phyloP scores from a whole-genome alignment of 2,888 invertebrate genomes.

The Myopa testacea region DNA sequence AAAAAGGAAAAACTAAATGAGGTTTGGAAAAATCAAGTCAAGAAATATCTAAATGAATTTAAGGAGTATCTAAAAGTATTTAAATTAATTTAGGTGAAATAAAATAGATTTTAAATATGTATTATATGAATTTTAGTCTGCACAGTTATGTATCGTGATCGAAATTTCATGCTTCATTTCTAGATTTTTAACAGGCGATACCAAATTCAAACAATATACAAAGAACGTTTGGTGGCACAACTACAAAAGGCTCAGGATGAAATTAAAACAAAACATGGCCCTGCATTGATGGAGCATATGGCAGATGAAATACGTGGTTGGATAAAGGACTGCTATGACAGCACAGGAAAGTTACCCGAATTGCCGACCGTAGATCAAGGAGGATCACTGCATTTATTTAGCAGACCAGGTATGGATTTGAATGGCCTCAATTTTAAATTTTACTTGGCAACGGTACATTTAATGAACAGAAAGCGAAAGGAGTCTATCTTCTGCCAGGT shows the following conservation, averaged over 20 bases:
- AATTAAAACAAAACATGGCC: conserved; percentile 78
- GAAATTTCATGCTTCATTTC: conserved; percentile 53
- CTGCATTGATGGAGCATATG: conserved; percentile 85
- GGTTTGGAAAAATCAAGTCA: conserved; percentile 41
- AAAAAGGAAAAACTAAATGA: conserved; percentile 60
- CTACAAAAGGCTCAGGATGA: conserved; percentile 74
- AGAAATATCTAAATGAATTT: too few species aligned
- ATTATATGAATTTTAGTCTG: too few species aligned
- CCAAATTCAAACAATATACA: conserved; percentile 75
- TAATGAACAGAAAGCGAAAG: conserved; percentile 81
- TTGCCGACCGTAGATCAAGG: conserved; percentile 92
- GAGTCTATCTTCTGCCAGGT: conserved; percentile 82
- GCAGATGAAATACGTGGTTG: conserved; percentile 88
- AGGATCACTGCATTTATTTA: conserved; percentile 86
- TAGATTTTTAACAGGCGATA: conserved; percentile 71
- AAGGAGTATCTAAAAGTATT: too few species aligned
- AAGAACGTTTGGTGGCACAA: conserved; percentile 78
- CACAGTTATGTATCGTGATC: too few species aligned
- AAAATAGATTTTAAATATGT: too few species aligned
- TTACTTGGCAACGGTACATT: not conserved
- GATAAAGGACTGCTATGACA: conserved; percentile 85
- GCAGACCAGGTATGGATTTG: conserved; percentile 74
- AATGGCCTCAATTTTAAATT: not conserved
- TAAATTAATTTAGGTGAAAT: too few species aligned
- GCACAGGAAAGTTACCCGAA: conserved; percentile 89